Base-by-base conservation (phyloP, 2,797 vertebrate species). In the Etheostoma nigrum region DNA sequence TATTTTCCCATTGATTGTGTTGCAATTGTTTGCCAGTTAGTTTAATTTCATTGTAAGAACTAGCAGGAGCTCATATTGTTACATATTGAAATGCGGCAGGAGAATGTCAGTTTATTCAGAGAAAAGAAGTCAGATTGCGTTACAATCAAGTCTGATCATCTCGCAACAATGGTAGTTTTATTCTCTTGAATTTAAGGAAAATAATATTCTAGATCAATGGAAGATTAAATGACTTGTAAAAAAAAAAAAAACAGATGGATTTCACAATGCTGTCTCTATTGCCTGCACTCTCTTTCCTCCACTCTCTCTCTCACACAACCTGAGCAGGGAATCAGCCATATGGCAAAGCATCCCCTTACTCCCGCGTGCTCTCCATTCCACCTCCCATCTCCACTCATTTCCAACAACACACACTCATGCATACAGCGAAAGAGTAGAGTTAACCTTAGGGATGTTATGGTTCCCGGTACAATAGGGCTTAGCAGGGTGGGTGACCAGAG, bases 401-500 rank as follows among this genome's bases (percentile, higher is more conserved):
- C 54, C 51, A 60, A 49, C 67, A 75, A n/a, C 72, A 83, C 55
- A 78, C 61, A 74, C 66, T 79, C 67, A 71, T 65, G 72, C 78
- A 64, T 57, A 67, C 68, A 81, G 63, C 58, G 62, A 82, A 80
- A 74, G 36, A 74, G 72, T 42, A 48, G 45, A 76, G 76, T 77
- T 76, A 88, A 88, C 82, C 73, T 78, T 70, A 66, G 82, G 81
- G 84, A 83, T 72, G 58, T 71, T 67, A 27, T 49, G 65, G 74
- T 74, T 84, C 74, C 67, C 21, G 25, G 77, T 85, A 79, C 84
- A 85, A 85, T 62, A 84, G 79, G 66, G 76, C 83, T 86, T 75
- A 68, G 86, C 83, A 83, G 84, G 84, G 81, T 86, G 70, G 86
- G 74, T 88, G 88, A 87, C 82, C 79, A 76, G 72, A 91, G 86